Evolutionary conservation across 2,888 invertebrate species (phyloP), one percentile per base, ranked within the genome.

Genomic region (Luperina nickerlii): DNA sequence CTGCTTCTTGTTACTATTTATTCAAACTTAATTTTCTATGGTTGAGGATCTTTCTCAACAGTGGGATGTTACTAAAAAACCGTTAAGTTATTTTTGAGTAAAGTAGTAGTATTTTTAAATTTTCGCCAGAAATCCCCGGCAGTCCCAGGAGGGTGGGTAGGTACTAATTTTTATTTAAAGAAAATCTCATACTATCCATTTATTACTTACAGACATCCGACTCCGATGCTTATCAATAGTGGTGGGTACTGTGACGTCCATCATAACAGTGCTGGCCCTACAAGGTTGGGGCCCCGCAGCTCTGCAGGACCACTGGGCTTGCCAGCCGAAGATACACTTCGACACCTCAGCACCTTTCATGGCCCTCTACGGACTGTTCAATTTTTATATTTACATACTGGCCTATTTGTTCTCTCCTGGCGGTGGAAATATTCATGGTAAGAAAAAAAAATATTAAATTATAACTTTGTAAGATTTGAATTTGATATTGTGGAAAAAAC

Each of bases 311-410:
- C 99, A 99, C 95, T 99, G 99, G 97, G 99, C 99, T 0, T 98
- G 99, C 18, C 98, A 98, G 81, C 97, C 99, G 38, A 98, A 98
- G 42, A 98, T 98, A 63, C 98, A 98, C 93, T 99, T 99, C 94
- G 98, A 98, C 90, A 99, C 98, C 88, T 99, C 99, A 0, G 99
- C 99, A 13, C 99, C 99, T 88, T 99, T 99, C 95, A 99, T 99
- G 98, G 98, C 99, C 7, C 98, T 99, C 88, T 99, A 99, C 94
- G 99, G 99, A 48, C 97, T 99, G 68, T 97, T 99, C 76, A 99
- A 99, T 97, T 98, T 99, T 94, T 99, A 99, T 94, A 95, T 99
- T 87, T 99, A 98, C 95, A 98, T 98, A 13, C 98, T 99, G 98
- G 99, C 99, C 27, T 99, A 99, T 95, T 98, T 99, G 71, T 99